Evolutionary conservation across 2,888 invertebrate species (phyloP).

Genomic region (Malachius bipustulatus): DNA sequence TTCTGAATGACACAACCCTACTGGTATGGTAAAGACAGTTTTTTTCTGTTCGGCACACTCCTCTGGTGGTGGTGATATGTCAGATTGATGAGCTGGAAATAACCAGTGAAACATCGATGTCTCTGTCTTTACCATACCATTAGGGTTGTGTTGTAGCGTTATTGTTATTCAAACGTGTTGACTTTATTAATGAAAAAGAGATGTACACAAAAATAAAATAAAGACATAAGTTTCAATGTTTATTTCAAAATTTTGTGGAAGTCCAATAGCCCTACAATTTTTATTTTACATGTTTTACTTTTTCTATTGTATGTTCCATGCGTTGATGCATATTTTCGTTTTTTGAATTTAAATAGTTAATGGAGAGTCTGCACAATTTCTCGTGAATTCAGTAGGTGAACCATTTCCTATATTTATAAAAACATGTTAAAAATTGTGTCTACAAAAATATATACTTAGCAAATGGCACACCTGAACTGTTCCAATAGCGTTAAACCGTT

Average conservation of each 20-base stretch:
- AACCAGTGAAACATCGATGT: too few relatives aligned
- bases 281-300: constrained; percentile 34
- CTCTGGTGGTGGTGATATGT: too few relatives aligned
- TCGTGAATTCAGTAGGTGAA: constrained; percentile 27
- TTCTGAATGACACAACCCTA: too few relatives aligned
- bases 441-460: constrained; percentile 34
- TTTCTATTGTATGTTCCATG: constrained; percentile 30
- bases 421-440: constrained; percentile 26
- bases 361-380: constrained; percentile 12
- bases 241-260: constrained; percentile 40
- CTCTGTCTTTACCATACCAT: too few relatives aligned
- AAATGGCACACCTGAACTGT: constrained; percentile 34
- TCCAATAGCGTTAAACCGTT: too few relatives aligned
- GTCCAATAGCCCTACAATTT: constrained; percentile 40
- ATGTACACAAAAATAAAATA: constrained; percentile 12
- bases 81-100: too few relatives aligned
- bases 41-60: too few relatives aligned
- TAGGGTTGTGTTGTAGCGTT: too few relatives aligned
- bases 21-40: too few relatives aligned
- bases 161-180: too few relatives aligned
- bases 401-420: constrained; percentile 33
- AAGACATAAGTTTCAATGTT: constrained; percentile 32
- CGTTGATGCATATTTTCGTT: constrained; percentile 22
- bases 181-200: neutral
- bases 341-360: constrained; percentile 9